phyloP scores from a whole-genome alignment of 2,113 vertebrate genomes.

The Siphamia tubifer region DNA sequence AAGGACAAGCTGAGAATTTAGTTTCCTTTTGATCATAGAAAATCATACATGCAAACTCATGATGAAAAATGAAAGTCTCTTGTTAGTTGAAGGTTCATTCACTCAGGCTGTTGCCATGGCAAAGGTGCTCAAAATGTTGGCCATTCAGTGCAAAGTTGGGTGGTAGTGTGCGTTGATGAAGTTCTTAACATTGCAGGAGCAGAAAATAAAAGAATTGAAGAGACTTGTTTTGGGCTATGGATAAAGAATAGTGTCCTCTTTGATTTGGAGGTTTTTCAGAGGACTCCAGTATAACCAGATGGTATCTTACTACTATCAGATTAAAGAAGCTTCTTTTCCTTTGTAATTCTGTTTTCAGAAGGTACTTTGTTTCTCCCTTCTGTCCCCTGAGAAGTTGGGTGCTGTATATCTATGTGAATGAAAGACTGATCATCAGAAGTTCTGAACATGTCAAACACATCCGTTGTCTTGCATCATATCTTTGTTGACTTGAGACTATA shows the following conservation, averaged over 20 bases:
- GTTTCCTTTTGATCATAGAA: conserved; percentile 7
- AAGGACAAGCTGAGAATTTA: neutral
- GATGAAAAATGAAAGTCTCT: conserved; percentile 14
- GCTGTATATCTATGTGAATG: neutral
- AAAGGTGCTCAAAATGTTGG: conserved; percentile 14
- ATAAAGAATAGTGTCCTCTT: conserved; percentile 25
- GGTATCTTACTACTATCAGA: conserved; percentile 37
- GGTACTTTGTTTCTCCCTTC: conserved; percentile 16
- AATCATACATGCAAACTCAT: conserved; percentile 2
- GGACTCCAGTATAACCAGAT: conserved; percentile 53
- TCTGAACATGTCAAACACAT: too few species aligned
- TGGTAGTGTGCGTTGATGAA: conserved; percentile 9
- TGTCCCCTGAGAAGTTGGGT: neutral
- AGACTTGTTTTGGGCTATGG: conserved; percentile 35
- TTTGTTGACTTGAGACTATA: too few species aligned
- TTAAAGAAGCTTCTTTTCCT: conserved; percentile 47
- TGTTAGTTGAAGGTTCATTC: conserved; percentile 27
- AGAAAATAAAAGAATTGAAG: conserved; percentile 39
- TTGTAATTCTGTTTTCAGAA: conserved; percentile 42
- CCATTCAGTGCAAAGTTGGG: neutral
- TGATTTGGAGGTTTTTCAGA: conserved; percentile 29
- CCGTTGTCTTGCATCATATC: too few species aligned
- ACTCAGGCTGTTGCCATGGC: conserved; percentile 14
- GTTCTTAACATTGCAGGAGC: conserved; percentile 43
- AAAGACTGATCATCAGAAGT: conserved; percentile 12